Conservation (phyloP, 2,888 invertebrate species). For the Harmothoe impar region DNA sequence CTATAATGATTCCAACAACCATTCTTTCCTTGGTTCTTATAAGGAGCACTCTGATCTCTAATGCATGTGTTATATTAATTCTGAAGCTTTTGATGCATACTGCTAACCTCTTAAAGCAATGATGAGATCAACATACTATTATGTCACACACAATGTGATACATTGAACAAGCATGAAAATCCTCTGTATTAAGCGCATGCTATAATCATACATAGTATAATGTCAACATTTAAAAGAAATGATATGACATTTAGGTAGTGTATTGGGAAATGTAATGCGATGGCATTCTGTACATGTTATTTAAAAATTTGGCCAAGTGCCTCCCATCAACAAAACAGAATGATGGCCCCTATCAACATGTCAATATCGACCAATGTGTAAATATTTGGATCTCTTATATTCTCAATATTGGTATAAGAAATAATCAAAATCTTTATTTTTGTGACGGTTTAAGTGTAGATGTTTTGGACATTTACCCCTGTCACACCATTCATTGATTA, state of each 20-base stretch:
- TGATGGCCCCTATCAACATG: neutral
- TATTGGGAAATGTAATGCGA: too few species aligned
- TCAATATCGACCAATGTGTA: neutral
- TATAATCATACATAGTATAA: too few species aligned
- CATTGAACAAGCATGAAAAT: too few species aligned
- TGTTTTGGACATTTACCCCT: neutral
- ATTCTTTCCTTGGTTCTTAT: too few species aligned
- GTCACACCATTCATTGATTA: neutral
- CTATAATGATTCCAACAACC: too few species aligned
- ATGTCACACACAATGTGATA: too few species aligned
- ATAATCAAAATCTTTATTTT: conserved; percentile 17
- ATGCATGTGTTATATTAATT: too few species aligned
- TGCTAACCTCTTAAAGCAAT: too few species aligned
- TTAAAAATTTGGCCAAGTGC: neutral
- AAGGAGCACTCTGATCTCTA: too few species aligned
- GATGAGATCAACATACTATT: too few species aligned
- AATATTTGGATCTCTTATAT: conserved; percentile 38
- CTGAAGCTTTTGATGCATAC: too few species aligned
- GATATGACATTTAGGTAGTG: neutral
- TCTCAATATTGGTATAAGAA: neutral
- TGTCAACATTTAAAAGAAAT: neutral
- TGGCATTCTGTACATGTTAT: neutral
- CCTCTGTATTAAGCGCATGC: too few species aligned
- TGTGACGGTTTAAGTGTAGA: neutral
- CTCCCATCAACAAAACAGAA: neutral